Evolutionary conservation across 1,140 invertebrate genomes (phyloP), one percentile per base, ranked within the genome.

Genomic region (Rhopalosiphum maidis): DNA sequence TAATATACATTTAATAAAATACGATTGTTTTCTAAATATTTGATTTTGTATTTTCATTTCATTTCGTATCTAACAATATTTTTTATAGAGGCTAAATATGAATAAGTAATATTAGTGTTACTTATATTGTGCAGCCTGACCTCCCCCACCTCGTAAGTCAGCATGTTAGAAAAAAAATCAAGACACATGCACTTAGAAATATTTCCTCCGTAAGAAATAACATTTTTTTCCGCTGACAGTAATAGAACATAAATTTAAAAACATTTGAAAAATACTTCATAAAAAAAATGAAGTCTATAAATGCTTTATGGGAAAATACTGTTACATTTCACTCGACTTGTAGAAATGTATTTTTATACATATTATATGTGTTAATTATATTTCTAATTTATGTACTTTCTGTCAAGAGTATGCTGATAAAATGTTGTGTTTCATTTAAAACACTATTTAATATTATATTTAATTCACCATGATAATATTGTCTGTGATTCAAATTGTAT

Each of bases 231-330:
- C 2, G 35, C 22, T 83, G 82, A 83, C 37, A 83, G 37, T 41
- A 83, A 21, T 37, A 83, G 37, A 83, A 83, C n/a, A 83, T 83
- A 77, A 77, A 77, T 77, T 77, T 18, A 77, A 60, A 77, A 77
- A 77, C 30, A 77, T 77, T 77, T 22, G 3, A 41, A 83, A 83
- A 37, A 37, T 41, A 37, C 37, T 83, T 41, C 8, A 83, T 37
- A 83, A 83, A 37, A 82, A 82, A 83, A 83, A 83, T 22, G 23
- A 23, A 37, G 35, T 37, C 82, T 83, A 83, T 83, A 83, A 37
- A 77, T 35, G 82, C 82, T 83, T 83, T 83, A 83, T 83, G 82
- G 82, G 82, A 83, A 83, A 83, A 83, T 77, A 77, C 60, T 77
- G 30, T 77, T 77, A n/a, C 30, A 77, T 77, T 77, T 77, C n/a